phyloP scores from a whole-genome alignment of 2,113 vertebrate species.

The Peromyscus maniculatus region DNA sequence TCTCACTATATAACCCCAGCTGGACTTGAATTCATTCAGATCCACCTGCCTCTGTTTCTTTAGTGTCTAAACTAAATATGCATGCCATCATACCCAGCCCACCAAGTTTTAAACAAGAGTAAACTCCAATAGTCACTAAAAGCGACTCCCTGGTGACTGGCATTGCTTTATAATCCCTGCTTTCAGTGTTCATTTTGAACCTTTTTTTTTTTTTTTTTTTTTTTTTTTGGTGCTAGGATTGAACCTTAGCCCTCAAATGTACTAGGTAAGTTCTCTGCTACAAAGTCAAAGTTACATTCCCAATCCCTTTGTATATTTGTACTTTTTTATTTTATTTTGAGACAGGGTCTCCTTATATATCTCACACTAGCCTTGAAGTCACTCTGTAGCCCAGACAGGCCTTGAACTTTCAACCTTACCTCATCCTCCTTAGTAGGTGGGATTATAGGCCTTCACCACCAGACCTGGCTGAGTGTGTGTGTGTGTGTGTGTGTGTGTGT shows the following conservation, averaged over 20 bases:
- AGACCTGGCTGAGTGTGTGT: not conserved
- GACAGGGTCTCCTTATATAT: not conserved
- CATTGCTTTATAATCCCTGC: not conserved
- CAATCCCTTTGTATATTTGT: not conserved
- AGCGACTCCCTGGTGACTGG: not conserved
- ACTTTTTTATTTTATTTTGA: not conserved
- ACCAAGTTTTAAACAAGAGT: slow-evolving; percentile 29
- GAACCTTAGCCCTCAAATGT: not conserved
- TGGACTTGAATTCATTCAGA: not conserved
- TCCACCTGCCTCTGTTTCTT: not conserved
- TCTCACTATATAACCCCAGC: not conserved
- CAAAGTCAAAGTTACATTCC: too few species aligned
- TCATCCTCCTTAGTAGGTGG: not conserved
- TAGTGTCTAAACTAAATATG: not conserved
- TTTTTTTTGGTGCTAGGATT: not conserved
- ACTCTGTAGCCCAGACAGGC: not conserved
- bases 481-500: not conserved
- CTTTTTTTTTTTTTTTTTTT: too few species aligned
- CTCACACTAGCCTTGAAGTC: not conserved
- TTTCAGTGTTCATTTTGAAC: not conserved
- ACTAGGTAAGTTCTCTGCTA: not conserved
- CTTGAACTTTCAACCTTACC: not conserved
- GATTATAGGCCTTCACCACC: not conserved
- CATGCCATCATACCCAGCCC: not conserved
- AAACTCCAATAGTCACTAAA: not conserved